Conservation (phyloP, 2,797 vertebrate genomes). For the Danionella dracula region DNA sequence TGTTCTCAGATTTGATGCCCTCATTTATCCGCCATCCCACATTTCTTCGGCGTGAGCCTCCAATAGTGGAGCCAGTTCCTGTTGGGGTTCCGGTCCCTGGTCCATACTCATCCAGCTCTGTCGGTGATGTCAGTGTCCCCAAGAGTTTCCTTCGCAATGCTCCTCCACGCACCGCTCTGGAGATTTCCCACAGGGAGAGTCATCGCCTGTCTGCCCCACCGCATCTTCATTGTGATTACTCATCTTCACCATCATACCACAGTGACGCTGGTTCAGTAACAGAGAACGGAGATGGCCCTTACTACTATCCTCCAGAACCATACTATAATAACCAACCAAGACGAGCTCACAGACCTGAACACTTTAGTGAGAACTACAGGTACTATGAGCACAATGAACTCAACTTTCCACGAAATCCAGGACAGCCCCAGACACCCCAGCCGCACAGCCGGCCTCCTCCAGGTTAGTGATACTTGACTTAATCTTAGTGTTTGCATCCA, state of each 20-base stretch:
- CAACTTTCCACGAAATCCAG: slow-evolving; percentile 78
- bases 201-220: slow-evolving; percentile 90
- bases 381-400: slow-evolving; percentile 85
- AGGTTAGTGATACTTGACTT: slow-evolving; percentile 64
- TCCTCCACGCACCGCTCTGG: slow-evolving; percentile 79
- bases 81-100: slow-evolving; percentile 55
- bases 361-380: slow-evolving; percentile 85
- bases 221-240: slow-evolving; percentile 84
- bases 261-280: slow-evolving; percentile 73
- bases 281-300: slow-evolving; percentile 86
- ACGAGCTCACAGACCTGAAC: slow-evolving; percentile 74
- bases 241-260: slow-evolving; percentile 85
- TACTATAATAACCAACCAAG: slow-evolving; percentile 77
- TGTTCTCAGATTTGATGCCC: slow-evolving; percentile 87
- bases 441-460: slow-evolving; percentile 80
- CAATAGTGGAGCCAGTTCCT: slow-evolving; percentile 74
- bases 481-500: not conserved
- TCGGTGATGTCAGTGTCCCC: slow-evolving; percentile 71
- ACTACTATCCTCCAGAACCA: slow-evolving; percentile 78
- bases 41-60: slow-evolving; percentile 88
- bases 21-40: slow-evolving; percentile 97
- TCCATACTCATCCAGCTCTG: slow-evolving; percentile 58
- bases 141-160: slow-evolving; percentile 84
- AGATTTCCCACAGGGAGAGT: slow-evolving; percentile 88
- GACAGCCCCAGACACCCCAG: slow-evolving; percentile 69